Evolutionary conservation across 2,797 vertebrate genomes (phyloP).

Genomic region (Tokudaia muenninki): DNA sequence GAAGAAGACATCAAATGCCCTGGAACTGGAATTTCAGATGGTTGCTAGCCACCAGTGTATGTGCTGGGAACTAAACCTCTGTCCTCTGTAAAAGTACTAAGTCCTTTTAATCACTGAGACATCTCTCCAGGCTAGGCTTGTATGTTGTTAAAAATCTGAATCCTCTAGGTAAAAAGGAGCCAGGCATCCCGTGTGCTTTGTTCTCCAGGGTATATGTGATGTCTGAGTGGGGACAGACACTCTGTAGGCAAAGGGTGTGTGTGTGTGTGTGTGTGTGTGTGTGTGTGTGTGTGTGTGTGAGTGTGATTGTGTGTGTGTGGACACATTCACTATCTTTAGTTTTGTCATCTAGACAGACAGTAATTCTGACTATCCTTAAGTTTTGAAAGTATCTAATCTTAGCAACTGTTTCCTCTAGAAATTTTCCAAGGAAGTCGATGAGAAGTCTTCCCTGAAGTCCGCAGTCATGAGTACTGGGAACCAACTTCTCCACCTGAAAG

Average conservation of each 20-base stretch:
- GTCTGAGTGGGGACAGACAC: neutral
- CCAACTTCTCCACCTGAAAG: conserved; percentile 90
- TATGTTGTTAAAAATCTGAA: conserved; percentile 13
- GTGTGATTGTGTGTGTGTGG: no score
- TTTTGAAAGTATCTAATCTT: neutral
- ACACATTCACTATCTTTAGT: neutral
- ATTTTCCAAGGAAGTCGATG: conserved; percentile 92
- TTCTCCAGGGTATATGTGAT: neutral
- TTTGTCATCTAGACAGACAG: neutral
- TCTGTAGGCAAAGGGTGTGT: neutral
- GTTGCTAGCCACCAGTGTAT: neutral
- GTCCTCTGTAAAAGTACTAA: neutral
- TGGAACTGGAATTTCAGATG: neutral
- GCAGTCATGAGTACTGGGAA: conserved; percentile 89
- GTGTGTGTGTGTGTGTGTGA: neutral
- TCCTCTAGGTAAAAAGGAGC: neutral
- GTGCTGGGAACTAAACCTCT: neutral
- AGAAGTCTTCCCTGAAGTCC: conserved; percentile 90
- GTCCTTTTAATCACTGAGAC: neutral
- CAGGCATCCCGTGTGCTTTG: neutral
- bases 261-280: neutral
- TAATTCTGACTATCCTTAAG: neutral
- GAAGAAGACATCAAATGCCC: neutral
- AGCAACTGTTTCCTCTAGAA: conserved; percentile 84
- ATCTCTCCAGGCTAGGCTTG: neutral